Conservation (phyloP, 2,113 vertebrate genomes). For the Brienomyrus longianalis region DNA sequence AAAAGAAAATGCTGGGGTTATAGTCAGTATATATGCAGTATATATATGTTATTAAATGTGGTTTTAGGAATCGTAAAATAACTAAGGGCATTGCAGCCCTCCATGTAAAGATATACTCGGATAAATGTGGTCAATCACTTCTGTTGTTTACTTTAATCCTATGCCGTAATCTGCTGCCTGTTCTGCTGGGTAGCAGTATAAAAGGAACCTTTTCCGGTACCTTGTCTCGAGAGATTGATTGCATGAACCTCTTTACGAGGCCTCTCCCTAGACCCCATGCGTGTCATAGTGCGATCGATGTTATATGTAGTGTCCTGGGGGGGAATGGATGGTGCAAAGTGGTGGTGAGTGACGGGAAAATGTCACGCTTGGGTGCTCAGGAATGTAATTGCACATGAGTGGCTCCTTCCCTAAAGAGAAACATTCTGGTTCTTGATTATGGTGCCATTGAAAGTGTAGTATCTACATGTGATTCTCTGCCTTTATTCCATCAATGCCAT, state of each 20-base stretch:
- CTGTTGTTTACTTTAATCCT: not conserved
- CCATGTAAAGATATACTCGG: not conserved
- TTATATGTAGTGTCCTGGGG: constrained; percentile 27
- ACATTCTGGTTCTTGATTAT: constrained; percentile 5
- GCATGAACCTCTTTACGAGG: constrained; percentile 59
- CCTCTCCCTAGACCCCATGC: constrained; percentile 43
- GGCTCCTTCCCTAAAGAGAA: constrained; percentile 26
- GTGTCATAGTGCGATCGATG: constrained; percentile 52
- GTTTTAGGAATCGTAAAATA: not conserved
- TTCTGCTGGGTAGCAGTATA: constrained; percentile 37
- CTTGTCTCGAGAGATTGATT: constrained; percentile 56
- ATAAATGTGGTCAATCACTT: not conserved
- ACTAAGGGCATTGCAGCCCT: not conserved
- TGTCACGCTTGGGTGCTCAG: constrained; percentile 51
- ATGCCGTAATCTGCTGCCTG: constrained; percentile 37
- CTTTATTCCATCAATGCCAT: not conserved
- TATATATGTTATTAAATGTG: not conserved
- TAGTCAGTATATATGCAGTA: not conserved
- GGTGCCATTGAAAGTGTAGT: constrained; percentile 7
- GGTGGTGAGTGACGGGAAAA: constrained; percentile 45
- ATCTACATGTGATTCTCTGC: not conserved
- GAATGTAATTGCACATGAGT: constrained; percentile 55
- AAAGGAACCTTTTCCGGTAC: constrained; percentile 36
- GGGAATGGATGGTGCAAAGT: constrained; percentile 34
- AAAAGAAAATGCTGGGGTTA: not conserved